Conservation (phyloP, 23 tunicate genomes). For the Ciona savignyi region DNA sequence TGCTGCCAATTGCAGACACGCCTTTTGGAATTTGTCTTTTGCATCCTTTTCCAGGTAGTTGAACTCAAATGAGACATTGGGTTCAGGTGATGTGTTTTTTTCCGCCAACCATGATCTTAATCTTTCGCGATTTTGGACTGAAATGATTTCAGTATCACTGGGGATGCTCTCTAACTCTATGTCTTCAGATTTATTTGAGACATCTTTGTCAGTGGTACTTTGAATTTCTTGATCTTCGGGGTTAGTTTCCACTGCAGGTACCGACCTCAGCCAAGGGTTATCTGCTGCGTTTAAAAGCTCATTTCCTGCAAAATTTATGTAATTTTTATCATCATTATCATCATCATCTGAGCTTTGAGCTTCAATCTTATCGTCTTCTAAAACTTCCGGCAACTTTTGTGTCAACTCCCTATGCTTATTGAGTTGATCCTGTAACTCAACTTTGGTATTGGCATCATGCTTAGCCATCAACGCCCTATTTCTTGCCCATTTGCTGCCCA, state of each 20-base stretch:
- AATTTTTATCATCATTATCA: background rate
- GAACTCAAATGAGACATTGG: constrained; percentile 8
- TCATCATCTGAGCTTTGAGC: background rate
- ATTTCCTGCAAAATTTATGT: too few relatives aligned
- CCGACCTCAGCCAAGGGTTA: constrained; percentile 6
- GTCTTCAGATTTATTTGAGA: constrained; percentile 1
- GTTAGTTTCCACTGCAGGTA: background rate
- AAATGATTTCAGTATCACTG: background rate
- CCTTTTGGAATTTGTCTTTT: background rate
- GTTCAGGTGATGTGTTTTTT: background rate
- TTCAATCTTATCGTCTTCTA: background rate
- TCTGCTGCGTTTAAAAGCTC: background rate
- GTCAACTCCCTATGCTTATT: constrained; percentile 54
- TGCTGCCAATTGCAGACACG: background rate
- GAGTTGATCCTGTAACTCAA: constrained; percentile 48
- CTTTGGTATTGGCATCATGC: constrained; percentile 40
- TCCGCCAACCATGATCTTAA: background rate
- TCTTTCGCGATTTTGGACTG: background rate
- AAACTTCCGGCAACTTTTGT: background rate
- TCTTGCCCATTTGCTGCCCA: constrained; percentile 75
- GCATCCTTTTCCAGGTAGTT: background rate
- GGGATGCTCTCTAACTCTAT: background rate
- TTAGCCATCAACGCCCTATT: constrained; percentile 41
- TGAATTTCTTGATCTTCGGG: background rate
- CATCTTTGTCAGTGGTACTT: background rate